These are phyloP conservation scores for Callocephalon fimbriatum DNA, from an alignment of 2,113 vertebrate species.

Conservation along the genomic window DNA sequence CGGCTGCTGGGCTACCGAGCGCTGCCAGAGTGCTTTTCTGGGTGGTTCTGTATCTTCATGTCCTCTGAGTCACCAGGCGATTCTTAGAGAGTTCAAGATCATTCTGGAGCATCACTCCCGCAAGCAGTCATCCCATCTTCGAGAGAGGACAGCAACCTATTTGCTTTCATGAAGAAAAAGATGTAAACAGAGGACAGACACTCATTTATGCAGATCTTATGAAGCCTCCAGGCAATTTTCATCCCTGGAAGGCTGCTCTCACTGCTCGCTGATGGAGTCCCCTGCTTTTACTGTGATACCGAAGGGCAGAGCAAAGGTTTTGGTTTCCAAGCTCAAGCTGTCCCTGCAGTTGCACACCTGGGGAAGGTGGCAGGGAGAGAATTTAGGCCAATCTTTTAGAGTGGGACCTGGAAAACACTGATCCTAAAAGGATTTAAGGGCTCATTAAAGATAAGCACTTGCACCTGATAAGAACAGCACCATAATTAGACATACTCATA, in stretches of 20 bases:
- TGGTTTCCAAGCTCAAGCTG: neutral
- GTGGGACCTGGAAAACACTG: neutral
- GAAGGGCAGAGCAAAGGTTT: neutral
- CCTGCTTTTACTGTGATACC: neutral
- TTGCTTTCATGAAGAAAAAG: neutral
- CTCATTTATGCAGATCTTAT: neutral
- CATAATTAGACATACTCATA: neutral
- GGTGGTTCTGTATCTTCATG: neutral
- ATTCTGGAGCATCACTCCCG: neutral
- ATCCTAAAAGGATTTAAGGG: neutral
- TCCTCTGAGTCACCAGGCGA: slow-evolving; percentile 20
- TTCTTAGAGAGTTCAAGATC: slow-evolving; percentile 31
- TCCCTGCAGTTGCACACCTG: neutral
- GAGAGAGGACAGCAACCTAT: neutral
- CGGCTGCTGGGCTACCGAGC: neutral
- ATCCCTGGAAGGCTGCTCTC: neutral
- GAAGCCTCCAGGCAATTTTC: neutral
- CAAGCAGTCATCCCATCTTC: neutral
- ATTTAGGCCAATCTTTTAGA: neutral
- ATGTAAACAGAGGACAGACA: neutral
- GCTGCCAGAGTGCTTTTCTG: neutral
- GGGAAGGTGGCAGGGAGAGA: neutral
- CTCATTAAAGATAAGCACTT: neutral
- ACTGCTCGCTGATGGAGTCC: neutral
- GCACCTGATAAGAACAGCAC: neutral